Base-by-base conservation (phyloP, 2,113 vertebrate genomes). In the Silurus meridionalis region DNA sequence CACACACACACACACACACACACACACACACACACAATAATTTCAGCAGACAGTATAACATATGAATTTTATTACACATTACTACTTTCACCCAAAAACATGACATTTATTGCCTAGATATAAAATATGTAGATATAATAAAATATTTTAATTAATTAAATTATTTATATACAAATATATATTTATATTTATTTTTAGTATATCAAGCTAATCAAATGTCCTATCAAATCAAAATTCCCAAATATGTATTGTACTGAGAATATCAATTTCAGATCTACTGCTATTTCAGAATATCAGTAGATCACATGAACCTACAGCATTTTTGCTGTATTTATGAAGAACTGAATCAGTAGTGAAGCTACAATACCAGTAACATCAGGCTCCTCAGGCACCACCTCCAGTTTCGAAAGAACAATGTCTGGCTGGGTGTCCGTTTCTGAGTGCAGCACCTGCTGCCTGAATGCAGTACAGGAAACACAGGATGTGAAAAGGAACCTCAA, bases 391-490 rank as follows among this genome's bases (percentile, higher is more conserved):
- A 91, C 82, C 72, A 74, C 53, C 19, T 92, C 86, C 37, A 91
- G 23, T 67, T 90, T 88, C 19, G 88, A 90, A 79, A 23, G 83
- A 0, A 86, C 81, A 28, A 93, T 90, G 86, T 92, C 87, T 46
- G 78, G 50, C 71, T 91, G 63, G 2, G 50, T 50, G 23, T 82
- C 90, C 83, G 21, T 83, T 63, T 92, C 69, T 75, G 88, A 83
- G 82, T 93, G 93, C 84, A 93, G 86, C n/a, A 87, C 85, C 66
- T 78, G 86, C 90, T 25, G 89, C 87, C 96, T 97, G 91, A 84
- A 94, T 80, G 69, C 83, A 86, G 74, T 85, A 85, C 69, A 91
- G 53, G 82, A 90, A 58, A 11, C 6, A 80, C 52, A 57, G 75
- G 69, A 46, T 9, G 37, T 48, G 25, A 14, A 14, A 37, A 11